A percentile compares a stretch with the other conserved stretches of the same genome.
phyloP scores from a whole-genome alignment of 2,113 vertebrate genomes.

The Nothobranchius kuhntae region DNA sequence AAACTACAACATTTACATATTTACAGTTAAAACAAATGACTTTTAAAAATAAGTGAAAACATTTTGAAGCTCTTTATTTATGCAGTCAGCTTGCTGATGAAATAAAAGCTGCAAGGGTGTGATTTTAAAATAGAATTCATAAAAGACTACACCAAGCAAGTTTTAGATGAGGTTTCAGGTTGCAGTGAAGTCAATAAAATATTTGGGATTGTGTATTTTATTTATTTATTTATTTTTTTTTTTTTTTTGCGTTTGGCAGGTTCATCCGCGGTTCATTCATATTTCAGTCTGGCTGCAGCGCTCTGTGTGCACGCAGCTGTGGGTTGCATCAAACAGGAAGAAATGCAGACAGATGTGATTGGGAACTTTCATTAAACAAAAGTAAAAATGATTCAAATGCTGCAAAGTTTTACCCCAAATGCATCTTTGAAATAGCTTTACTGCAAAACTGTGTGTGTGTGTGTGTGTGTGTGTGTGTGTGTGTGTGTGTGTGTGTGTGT shows the following conservation, averaged over 20 bases:
- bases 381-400: neutral
- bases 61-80: slow-evolving; percentile 6
- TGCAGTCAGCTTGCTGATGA: neutral
- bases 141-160: too few relatives aligned
- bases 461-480: too few relatives aligned
- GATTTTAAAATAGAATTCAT: neutral
- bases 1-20: slow-evolving; percentile 1
- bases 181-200: neutral
- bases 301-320: neutral
- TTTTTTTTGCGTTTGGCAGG: neutral
- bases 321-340: neutral
- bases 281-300: neutral
- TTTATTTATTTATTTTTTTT: neutral
- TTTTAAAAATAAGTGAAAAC: neutral
- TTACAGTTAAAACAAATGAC: slow-evolving; percentile 13
- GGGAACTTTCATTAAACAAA: neutral
- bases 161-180: neutral
- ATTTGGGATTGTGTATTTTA: too few relatives aligned
- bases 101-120: neutral
- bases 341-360: neutral
- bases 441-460: too few relatives aligned
- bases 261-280: neutral
- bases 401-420: neutral
- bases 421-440: too few relatives aligned
- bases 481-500: too few relatives aligned